phyloP scores from a whole-genome alignment of 2,888 invertebrate genomes.

The Clivina fossor region DNA sequence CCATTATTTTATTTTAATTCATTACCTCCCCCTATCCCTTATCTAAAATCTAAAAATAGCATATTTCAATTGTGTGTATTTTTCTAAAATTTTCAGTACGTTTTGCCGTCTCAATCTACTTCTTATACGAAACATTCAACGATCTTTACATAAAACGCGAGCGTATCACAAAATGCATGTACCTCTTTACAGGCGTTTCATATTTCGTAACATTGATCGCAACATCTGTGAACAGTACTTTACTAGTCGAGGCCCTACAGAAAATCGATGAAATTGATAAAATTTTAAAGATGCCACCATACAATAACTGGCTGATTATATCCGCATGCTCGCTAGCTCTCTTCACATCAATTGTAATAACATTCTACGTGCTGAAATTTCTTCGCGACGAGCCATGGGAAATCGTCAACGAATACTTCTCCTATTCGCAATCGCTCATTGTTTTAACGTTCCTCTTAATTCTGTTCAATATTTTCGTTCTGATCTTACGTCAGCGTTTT shows the following conservation, averaged over 20 bases:
- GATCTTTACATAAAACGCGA: conserved; percentile 24
- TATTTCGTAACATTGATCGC: conserved; percentile 11
- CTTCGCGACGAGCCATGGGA: conserved; percentile 5
- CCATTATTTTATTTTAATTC: no score
- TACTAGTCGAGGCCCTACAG: conserved; percentile 5
- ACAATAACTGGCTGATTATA: conserved; percentile 22
- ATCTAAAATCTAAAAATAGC: no score
- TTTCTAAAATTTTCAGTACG: conserved; percentile 23
- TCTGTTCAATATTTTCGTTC: conserved; percentile 18
- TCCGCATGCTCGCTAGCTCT: not conserved
- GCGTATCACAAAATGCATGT: conserved; percentile 23
- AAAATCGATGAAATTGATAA: conserved; percentile 25
- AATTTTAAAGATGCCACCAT: conserved; percentile 23
- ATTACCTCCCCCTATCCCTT: no score
- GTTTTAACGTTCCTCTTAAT: conserved; percentile 20
- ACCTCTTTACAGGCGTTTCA: conserved; percentile 17
- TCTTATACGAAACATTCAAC: conserved; percentile 21
- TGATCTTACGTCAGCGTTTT: conserved; percentile 23
- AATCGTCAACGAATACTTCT: conserved; percentile 21
- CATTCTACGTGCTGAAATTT: conserved; percentile 23
- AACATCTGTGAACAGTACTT: conserved; percentile 13
- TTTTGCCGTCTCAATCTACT: conserved; percentile 11
- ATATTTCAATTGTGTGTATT: not conserved
- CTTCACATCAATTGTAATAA: conserved; percentile 7
- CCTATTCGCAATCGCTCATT: conserved; percentile 20